Evolutionary conservation across 2,113 vertebrate genomes (phyloP).

Genomic region (Petaurus breviceps): DNA sequence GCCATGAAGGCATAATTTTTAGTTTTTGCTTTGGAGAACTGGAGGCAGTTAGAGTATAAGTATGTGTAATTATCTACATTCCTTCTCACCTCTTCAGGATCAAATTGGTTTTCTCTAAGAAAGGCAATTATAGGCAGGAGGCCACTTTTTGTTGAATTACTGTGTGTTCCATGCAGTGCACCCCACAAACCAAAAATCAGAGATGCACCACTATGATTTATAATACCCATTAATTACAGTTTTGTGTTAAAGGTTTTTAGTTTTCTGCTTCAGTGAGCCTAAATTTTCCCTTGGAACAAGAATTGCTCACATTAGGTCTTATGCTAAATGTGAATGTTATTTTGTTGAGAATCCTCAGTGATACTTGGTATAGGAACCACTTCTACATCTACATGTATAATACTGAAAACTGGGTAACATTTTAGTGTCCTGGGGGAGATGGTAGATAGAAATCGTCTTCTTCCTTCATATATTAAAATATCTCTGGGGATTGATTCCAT

Average conservation of each 20-base stretch:
- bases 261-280: conserved; percentile 76
- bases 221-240: conserved; percentile 75
- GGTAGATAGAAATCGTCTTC: conserved; percentile 1
- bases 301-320: conserved; percentile 64
- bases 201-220: conserved; percentile 71
- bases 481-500: neutral
- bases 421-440: neutral
- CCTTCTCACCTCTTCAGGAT: conserved; percentile 63
- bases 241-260: conserved; percentile 75
- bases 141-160: conserved; percentile 73
- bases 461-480: neutral
- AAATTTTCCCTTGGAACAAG: conserved; percentile 68
- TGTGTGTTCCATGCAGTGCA: conserved; percentile 43
- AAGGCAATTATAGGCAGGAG: conserved; percentile 70
- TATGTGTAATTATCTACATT: conserved; percentile 73
- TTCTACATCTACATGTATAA: conserved; percentile 2
- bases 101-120: conserved; percentile 73
- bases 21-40: conserved; percentile 68
- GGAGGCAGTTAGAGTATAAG: conserved; percentile 65
- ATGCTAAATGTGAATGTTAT: conserved; percentile 58
- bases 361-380: conserved; percentile 11
- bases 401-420: conserved; percentile 7
- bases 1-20: conserved; percentile 59
- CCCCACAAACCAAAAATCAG: conserved; percentile 68
- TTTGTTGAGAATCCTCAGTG: conserved; percentile 55